Conservation (phyloP, 2,113 vertebrate genomes). For the Madoqua kirkii region DNA sequence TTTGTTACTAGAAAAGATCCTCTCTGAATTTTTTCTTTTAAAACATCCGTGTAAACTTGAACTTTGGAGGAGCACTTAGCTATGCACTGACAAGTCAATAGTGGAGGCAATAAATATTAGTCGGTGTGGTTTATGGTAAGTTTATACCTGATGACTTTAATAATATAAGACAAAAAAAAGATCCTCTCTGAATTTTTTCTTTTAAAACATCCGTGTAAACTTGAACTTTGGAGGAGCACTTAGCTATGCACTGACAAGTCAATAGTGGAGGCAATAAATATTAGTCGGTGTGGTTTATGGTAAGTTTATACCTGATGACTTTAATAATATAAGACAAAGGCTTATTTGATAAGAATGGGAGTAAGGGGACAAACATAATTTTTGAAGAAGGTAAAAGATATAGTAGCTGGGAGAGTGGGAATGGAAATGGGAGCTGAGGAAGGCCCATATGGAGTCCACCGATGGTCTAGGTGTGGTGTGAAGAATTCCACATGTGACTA, state of each 20-base stretch:
- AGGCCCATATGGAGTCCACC: background rate
- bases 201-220: background rate
- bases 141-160: background rate
- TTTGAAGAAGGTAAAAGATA: background rate
- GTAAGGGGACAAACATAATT: background rate
- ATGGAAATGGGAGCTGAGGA: background rate
- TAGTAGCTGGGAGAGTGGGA: background rate
- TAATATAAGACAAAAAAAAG: background rate
- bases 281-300: background rate
- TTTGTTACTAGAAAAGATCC: background rate
- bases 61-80: background rate
- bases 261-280: background rate
- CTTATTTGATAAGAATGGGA: background rate
- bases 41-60: background rate
- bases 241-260: background rate
- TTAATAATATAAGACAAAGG: background rate
- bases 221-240: background rate
- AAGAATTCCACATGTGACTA: background rate
- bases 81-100: background rate
- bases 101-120: background rate
- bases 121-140: background rate
- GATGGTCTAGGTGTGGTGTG: background rate
- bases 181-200: background rate
- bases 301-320: background rate
- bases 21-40: background rate